Percentiles rank a stretch among this genome's conserved stretches.
Evolutionary conservation across 2,797 vertebrate genomes (phyloP).

Genomic region (Orestias chungarensis): DNA sequence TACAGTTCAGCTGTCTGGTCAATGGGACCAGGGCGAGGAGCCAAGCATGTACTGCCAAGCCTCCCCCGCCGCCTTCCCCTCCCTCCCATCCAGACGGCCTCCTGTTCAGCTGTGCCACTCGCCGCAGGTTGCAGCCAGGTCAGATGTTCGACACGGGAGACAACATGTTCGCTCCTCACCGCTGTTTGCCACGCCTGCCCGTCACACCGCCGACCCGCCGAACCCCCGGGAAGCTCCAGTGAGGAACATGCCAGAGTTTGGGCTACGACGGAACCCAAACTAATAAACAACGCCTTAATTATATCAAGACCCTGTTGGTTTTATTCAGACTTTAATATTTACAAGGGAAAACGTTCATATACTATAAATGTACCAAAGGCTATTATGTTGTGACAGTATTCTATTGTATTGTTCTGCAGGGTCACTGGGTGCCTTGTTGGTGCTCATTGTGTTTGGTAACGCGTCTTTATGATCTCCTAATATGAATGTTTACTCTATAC

Average conservation of each 20-base stretch:
- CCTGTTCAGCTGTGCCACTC: conserved; percentile 82
- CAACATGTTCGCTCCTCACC: conserved; percentile 75
- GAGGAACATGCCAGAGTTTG: not conserved
- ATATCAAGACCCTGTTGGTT: too few species aligned
- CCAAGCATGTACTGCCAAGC: conserved; percentile 86
- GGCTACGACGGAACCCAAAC: too few species aligned
- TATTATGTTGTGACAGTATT: too few species aligned
- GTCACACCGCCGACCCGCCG: conserved; percentile 10
- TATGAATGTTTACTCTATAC: too few species aligned
- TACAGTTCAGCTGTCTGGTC: conserved; percentile 93
- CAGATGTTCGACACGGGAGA: conserved; percentile 83
- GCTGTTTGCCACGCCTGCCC: conserved; percentile 56
- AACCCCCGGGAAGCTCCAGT: conserved; percentile 4
- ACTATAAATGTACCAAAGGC: too few species aligned
- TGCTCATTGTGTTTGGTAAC: too few species aligned
- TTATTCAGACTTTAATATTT: too few species aligned
- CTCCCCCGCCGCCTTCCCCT: conserved; percentile 36
- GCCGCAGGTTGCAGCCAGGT: conserved; percentile 89
- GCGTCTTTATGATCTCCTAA: too few species aligned
- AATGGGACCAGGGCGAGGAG: conserved; percentile 90
- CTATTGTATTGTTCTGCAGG: too few species aligned
- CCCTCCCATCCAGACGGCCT: conserved; percentile 81
- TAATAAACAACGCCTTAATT: too few species aligned
- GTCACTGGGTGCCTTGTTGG: too few species aligned
- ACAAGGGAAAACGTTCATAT: too few species aligned